These are phyloP conservation scores for Bos taurus DNA, from an alignment of 2,113 vertebrate species.

Conservation along the genomic window DNA sequence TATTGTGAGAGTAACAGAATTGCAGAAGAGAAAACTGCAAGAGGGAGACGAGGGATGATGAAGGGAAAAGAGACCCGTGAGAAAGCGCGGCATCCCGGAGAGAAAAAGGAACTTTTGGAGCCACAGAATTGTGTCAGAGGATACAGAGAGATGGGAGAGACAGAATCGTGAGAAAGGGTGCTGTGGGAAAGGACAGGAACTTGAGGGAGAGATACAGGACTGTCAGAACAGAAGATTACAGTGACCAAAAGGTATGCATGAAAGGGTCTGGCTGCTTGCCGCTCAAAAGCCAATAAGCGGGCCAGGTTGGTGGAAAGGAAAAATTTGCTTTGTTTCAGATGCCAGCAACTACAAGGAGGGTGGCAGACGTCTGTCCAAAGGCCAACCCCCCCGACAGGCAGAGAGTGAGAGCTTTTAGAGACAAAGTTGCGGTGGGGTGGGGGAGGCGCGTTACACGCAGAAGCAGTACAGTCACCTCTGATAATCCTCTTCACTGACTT, in stretches of 20 bases:
- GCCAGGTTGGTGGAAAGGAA: background rate
- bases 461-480: background rate
- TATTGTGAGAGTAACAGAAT: rapidly evolving
- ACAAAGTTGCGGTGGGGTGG: background rate
- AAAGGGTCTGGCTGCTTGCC: background rate
- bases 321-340: background rate
- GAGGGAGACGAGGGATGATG: background rate
- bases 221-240: background rate
- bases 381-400: background rate
- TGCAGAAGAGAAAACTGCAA: background rate
- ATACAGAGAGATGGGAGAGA: background rate
- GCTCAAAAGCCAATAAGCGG: background rate
- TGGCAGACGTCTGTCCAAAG: background rate
- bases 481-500: background rate
- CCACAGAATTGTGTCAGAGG: background rate
- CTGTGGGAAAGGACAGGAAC: background rate
- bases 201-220: background rate
- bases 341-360: rapidly evolving
- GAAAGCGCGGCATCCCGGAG: rapidly evolving
- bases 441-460: rapidly evolving
- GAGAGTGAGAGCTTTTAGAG: background rate
- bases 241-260: background rate
- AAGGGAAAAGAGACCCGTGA: background rate
- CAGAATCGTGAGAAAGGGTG: background rate
- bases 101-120: background rate